Evolutionary conservation across 2,888 invertebrate species (phyloP).

Genomic region (Trachelus stipa): DNA sequence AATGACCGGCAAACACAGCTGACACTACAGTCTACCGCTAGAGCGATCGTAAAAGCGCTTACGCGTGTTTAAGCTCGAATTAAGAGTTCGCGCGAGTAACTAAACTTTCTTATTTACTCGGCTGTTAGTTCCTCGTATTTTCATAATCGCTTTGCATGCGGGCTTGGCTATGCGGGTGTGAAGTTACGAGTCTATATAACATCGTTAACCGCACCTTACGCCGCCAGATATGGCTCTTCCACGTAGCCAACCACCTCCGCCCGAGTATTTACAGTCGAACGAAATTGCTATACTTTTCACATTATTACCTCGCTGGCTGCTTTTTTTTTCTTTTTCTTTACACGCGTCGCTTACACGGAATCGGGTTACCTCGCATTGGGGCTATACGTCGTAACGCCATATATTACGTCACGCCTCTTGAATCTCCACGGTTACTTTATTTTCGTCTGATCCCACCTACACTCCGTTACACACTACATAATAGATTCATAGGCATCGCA

Average conservation of each 20-base stretch:
- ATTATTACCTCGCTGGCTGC: conserved; percentile 16
- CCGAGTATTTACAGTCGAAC: conserved; percentile 14
- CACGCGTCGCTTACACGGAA: background rate
- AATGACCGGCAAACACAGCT: background rate
- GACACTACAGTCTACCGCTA: conserved; percentile 21
- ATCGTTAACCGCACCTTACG: conserved; percentile 24
- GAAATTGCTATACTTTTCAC: conserved; percentile 26
- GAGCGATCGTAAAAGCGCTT: conserved; percentile 49
- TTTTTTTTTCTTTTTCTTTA: background rate
- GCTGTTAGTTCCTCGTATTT: conserved; percentile 27
- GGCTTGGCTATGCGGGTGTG: conserved; percentile 21
- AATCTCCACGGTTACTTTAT: background rate
- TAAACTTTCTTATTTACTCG: conserved; percentile 24
- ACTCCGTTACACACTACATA: background rate
- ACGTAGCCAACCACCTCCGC: conserved; percentile 15
- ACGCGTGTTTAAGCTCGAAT: conserved; percentile 49
- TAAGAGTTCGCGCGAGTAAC: conserved; percentile 32
- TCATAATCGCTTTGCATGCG: conserved; percentile 27
- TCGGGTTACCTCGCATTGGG: background rate
- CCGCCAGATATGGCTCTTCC: background rate
- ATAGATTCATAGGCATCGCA: background rate
- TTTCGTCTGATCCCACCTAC: background rate
- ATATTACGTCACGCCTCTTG: background rate
- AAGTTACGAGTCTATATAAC: conserved; percentile 21
- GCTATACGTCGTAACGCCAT: background rate